Conservation (phyloP, 2,797 vertebrate genomes). For the Clarias fuscus region DNA sequence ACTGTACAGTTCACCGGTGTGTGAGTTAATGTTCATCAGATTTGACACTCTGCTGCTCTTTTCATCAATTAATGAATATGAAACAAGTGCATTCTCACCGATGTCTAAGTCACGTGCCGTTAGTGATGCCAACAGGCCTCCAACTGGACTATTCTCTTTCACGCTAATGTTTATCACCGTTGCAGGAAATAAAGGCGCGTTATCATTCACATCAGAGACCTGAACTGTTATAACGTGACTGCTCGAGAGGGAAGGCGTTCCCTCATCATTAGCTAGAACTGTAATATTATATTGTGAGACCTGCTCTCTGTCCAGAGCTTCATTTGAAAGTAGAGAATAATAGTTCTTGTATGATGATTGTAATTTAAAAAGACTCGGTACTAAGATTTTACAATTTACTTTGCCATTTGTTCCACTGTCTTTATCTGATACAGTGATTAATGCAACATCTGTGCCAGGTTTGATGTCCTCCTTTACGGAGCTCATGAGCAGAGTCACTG, state of each 20-base stretch:
- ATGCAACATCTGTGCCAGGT: constrained; percentile 34
- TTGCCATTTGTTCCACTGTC: constrained; percentile 26
- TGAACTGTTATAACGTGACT: constrained; percentile 74
- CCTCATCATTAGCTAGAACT: constrained; percentile 65
- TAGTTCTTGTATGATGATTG: constrained; percentile 39
- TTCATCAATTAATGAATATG: constrained; percentile 73
- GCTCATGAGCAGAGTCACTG: constrained; percentile 16
- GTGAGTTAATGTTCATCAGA: constrained; percentile 67
- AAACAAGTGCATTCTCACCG: constrained; percentile 74
- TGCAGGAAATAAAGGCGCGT: constrained; percentile 77
- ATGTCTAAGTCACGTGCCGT: constrained; percentile 77
- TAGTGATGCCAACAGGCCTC: constrained; percentile 68
- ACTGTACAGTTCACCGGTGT: constrained; percentile 63
- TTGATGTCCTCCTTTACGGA: constrained; percentile 30
- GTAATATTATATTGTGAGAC: background rate
- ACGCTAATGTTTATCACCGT: constrained; percentile 77
- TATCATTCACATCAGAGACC: constrained; percentile 86
- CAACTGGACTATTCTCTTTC: constrained; percentile 79
- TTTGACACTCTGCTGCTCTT: constrained; percentile 65
- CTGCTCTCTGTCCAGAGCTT: constrained; percentile 26
- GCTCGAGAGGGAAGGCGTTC: constrained; percentile 78
- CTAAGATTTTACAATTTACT: background rate
- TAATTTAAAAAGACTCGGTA: constrained; percentile 2
- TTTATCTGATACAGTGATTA: constrained; percentile 41
- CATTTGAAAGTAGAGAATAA: constrained; percentile 22